A percentile compares a stretch with the other conserved stretches of the same genome.
These are phyloP conservation scores for Exephanes ischioxanthus DNA, from an alignment of 2,888 invertebrate genomes.

Conservation along the genomic window DNA sequence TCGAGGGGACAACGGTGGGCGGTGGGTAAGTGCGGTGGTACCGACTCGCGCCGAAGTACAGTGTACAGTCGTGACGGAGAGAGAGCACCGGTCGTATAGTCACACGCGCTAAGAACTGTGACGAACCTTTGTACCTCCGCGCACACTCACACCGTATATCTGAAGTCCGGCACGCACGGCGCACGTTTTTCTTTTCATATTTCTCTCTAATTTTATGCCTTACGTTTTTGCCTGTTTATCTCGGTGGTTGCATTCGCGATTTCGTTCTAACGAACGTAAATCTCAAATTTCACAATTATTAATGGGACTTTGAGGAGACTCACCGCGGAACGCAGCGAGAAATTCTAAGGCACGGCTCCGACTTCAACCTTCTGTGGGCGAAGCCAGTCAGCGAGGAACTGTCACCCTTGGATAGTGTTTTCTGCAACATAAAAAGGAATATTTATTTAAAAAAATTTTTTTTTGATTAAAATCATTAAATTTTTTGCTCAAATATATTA, in stretches of 20 bases:
- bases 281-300: constrained; percentile 2
- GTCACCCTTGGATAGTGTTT: neutral
- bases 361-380: neutral
- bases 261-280: constrained; percentile 15
- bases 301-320: neutral
- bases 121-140: neutral
- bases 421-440: neutral
- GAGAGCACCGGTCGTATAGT: constrained; percentile 7
- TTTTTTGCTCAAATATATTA: too few relatives aligned
- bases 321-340: neutral
- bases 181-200: neutral
- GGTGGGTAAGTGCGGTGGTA: constrained; percentile 24
- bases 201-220: neutral
- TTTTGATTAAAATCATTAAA: neutral
- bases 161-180: neutral
- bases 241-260: neutral
- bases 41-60: neutral
- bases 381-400: neutral
- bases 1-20: constrained; percentile 1
- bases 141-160: neutral
- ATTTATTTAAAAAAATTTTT: neutral
- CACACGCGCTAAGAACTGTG: neutral
- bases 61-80: constrained; percentile 1
- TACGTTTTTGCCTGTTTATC: constrained; percentile 1
- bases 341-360: neutral